These are phyloP conservation scores for Eupeodes latifasciatus DNA, from an alignment of 2,888 invertebrate species.

Conservation along the genomic window DNA sequence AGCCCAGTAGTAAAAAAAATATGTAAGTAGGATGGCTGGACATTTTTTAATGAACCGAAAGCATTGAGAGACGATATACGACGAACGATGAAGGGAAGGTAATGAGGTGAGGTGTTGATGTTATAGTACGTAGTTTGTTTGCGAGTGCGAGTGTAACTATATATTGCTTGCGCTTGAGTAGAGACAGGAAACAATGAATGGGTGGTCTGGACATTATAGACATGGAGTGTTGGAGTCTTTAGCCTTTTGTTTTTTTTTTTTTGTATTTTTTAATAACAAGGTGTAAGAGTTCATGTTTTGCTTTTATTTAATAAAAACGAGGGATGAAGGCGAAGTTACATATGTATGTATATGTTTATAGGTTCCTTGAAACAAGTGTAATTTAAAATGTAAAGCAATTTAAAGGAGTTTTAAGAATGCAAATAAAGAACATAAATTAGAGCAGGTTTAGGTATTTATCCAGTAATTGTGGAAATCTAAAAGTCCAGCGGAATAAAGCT, in stretches of 20 bases:
- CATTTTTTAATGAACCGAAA: slow-evolving; percentile 40
- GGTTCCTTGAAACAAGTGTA: too few relatives aligned
- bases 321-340: not conserved
- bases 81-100: not conserved
- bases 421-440: too few relatives aligned
- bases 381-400: too few relatives aligned
- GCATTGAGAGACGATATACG: slow-evolving; percentile 20
- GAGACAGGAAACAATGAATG: slow-evolving; percentile 50
- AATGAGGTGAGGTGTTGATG: slow-evolving; percentile 41
- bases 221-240: slow-evolving; percentile 1
- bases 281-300: slow-evolving; percentile 25
- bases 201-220: slow-evolving; percentile 36
- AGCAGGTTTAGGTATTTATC: too few relatives aligned
- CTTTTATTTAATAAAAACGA: slow-evolving; percentile 32
- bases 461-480: too few relatives aligned
- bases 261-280: slow-evolving; percentile 62
- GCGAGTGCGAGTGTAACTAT: not conserved
- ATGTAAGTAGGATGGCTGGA: not conserved
- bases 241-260: not conserved
- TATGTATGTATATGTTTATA: too few relatives aligned
- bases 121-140: slow-evolving; percentile 30
- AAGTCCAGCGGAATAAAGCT: too few relatives aligned
- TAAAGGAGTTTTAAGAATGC: too few relatives aligned
- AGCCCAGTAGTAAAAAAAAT: slow-evolving; percentile 50
- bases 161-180: slow-evolving; percentile 49